A percentile compares a stretch with the other conserved stretches of the same genome.
phyloP scores from a whole-genome alignment of 2,113 vertebrate species.

The Stigmatopora argus region DNA sequence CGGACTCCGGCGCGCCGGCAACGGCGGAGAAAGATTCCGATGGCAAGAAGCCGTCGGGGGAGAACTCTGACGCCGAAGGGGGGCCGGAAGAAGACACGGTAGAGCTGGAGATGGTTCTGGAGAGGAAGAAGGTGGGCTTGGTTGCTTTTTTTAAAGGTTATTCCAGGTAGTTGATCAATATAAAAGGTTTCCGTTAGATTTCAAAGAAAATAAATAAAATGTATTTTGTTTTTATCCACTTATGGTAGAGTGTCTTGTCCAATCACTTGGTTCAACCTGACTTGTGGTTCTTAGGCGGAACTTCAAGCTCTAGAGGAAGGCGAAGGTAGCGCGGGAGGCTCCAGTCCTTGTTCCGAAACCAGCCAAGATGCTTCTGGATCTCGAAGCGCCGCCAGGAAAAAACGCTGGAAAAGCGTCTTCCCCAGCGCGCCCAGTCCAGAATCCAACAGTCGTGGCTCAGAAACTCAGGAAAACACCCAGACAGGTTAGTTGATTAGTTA shows the following conservation, averaged over 20 bases:
- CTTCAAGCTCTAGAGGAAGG: slow-evolving; percentile 93
- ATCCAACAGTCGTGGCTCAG: slow-evolving; percentile 77
- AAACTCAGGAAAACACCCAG: slow-evolving; percentile 71
- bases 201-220: too few species aligned
- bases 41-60: slow-evolving; percentile 74
- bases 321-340: slow-evolving; percentile 83
- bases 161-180: too few species aligned
- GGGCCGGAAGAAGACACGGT: slow-evolving; percentile 87
- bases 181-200: too few species aligned
- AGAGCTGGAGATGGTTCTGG: slow-evolving; percentile 88
- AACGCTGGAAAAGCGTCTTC: slow-evolving; percentile 89
- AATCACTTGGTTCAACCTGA: background rate
- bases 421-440: slow-evolving; percentile 81
- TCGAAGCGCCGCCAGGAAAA: slow-evolving; percentile 71
- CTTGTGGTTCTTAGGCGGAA: slow-evolving; percentile 76
- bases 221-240: too few species aligned
- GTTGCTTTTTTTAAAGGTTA: too few species aligned
- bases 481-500: slow-evolving; percentile 62
- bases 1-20: slow-evolving; percentile 61
- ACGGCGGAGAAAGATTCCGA: slow-evolving; percentile 71
- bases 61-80: slow-evolving; percentile 74
- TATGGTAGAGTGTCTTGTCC: too few species aligned
- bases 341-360: slow-evolving; percentile 86
- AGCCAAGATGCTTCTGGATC: slow-evolving; percentile 77
- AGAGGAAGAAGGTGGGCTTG: slow-evolving; percentile 84